Conservation (phyloP, 1,140 invertebrate genomes). For the Dendrolimus punctatus region DNA sequence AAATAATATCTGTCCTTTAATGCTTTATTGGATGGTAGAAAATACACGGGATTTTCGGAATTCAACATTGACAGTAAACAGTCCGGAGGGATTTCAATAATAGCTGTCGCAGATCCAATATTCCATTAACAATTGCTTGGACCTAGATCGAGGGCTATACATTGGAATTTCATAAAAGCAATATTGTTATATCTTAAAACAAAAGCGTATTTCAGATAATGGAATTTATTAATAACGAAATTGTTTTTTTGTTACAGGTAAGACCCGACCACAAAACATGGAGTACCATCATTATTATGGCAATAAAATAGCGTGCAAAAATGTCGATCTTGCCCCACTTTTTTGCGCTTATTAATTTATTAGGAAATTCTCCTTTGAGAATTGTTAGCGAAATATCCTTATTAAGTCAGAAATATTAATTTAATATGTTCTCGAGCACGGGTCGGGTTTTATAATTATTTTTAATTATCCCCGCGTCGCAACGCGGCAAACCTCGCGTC, state of each 20-base stretch:
- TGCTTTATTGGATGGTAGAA: too few species aligned
- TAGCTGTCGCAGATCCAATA: too few species aligned
- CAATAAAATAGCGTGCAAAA: too few species aligned
- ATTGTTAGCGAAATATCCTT: constrained; percentile 3
- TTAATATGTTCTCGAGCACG: constrained; percentile 22
- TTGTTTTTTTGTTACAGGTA: constrained; percentile 2
- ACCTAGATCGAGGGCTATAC: too few species aligned
- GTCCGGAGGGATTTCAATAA: too few species aligned
- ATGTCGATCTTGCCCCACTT: background rate
- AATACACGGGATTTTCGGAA: too few species aligned
- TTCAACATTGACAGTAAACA: too few species aligned
- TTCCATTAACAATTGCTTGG: too few species aligned
- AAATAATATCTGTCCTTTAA: too few species aligned
- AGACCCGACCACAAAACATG: background rate
- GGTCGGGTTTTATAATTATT: constrained; percentile 35
- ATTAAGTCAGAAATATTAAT: constrained; percentile 24
- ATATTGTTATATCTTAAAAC: too few species aligned
- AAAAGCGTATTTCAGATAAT: background rate
- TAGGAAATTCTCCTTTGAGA: constrained; percentile 5
- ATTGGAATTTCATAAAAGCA: too few species aligned
- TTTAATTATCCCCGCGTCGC: constrained; percentile 36
- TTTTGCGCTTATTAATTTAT: constrained; percentile 7
- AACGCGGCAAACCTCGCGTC: constrained; percentile 4
- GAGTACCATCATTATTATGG: background rate
- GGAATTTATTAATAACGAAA: constrained; percentile 2